Evolutionary conservation across 1,140 invertebrate species (phyloP), one percentile per base, ranked within the genome.

Genomic region (Tigriopus japonicus): DNA sequence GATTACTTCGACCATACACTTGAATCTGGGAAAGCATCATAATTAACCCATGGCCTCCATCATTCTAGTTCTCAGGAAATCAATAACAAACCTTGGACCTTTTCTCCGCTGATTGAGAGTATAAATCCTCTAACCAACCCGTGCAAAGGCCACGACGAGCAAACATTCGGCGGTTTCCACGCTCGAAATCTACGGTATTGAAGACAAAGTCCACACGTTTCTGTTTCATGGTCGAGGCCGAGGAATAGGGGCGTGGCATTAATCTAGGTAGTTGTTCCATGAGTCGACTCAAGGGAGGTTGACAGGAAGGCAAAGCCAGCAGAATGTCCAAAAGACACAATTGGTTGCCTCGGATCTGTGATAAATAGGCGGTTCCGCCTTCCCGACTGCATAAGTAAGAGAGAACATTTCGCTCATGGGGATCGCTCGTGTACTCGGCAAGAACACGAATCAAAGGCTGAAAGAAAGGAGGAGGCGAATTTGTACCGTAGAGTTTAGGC

Each of bases 221-320:
- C 7, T 70, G 64, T 49, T 72, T 62, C 7, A 76, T 74, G 63
- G 80, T 84, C 58, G 82, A 86, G 6, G 80, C 78, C 64, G 88
- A 83, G 1, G 86, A 88, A 72, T 88, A 90, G 17, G 83, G 79
- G 60, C 87, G 72, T 7, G 87, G 84, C 60, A 81, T 71, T 14
- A 90, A 72, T 21, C 78, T 74, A 1, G 84, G 80, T 53, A 90
- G 72, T 66, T 87, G 72, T 68, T 87, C 81, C 56, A 86, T 70
- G 42, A 88, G 66, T 51, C 77, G 63, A 64, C 78, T 76, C 19
- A 85, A 66, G 21, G 80, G 73, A 12, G 84, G 84, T 58, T 72
- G 68, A 67, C 82, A 79, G 52, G 81, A 74, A 64, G 72, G 68
- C 69, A 82, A 83, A 65, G 76, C 72, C 49, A 75, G 66, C 6